A percentile compares a stretch with the other conserved stretches of the same genome.
phyloP scores from a whole-genome alignment of 2,888 invertebrate species.

The Ferdinandea cuprea region DNA sequence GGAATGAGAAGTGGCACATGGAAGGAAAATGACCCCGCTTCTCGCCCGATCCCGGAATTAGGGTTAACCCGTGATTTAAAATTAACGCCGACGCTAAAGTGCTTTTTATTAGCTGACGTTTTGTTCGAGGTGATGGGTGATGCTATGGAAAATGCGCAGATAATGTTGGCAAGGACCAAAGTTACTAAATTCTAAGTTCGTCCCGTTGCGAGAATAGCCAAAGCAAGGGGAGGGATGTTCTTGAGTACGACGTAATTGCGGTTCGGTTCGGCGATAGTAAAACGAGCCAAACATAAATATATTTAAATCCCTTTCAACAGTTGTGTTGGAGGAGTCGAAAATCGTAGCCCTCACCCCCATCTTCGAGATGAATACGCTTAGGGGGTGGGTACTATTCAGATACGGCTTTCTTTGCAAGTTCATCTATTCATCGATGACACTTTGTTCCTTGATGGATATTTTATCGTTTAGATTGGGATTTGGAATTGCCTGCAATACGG shows the following conservation, averaged over 20 bases:
- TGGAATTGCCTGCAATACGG: conserved; percentile 56
- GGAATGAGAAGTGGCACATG: conserved; percentile 4
- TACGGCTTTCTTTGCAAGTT: conserved; percentile 31
- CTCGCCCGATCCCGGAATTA: conserved; percentile 57
- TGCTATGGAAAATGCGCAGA: background rate
- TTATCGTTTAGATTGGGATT: conserved; percentile 52
- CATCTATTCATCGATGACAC: conserved; percentile 64
- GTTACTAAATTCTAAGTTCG: conserved; percentile 46
- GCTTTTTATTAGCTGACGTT: conserved; percentile 70
- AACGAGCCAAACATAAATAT: conserved; percentile 30
- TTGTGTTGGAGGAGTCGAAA: conserved; percentile 34
- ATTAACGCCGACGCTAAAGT: conserved; percentile 67
- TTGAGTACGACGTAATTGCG: conserved; percentile 30
- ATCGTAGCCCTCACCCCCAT: background rate
- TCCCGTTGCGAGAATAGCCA: conserved; percentile 17
- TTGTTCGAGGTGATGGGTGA: conserved; percentile 22
- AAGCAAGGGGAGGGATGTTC: background rate
- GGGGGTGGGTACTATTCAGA: conserved; percentile 4
- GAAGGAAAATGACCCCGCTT: background rate
- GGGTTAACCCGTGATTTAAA: conserved; percentile 73
- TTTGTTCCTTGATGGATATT: conserved; percentile 54
- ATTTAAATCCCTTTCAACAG: conserved; percentile 57
- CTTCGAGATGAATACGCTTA: background rate
- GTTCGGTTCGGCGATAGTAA: conserved; percentile 36
- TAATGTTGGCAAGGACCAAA: conserved; percentile 33